Evolutionary conservation across 2,113 vertebrate genomes (phyloP).

Genomic region (Microcebus lehilahytsara): DNA sequence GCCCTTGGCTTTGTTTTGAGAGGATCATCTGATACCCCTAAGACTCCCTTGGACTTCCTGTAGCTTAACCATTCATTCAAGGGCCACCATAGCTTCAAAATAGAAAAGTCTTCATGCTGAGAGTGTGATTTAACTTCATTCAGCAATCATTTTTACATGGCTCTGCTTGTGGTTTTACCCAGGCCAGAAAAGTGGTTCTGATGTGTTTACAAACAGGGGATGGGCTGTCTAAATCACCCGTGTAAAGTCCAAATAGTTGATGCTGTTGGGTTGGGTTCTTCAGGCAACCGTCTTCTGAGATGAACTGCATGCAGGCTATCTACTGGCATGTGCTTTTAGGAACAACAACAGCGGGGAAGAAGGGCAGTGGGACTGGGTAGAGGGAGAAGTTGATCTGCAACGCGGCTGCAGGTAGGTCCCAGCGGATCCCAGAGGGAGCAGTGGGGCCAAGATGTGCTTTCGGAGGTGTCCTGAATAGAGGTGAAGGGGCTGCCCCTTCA

Average conservation of each 20-base stretch:
- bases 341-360: not conserved
- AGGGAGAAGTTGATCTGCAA: not conserved
- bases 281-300: not conserved
- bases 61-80: not conserved
- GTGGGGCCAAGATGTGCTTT: not conserved
- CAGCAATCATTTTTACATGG: not conserved
- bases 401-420: not conserved
- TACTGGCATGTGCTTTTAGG: not conserved
- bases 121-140: not conserved
- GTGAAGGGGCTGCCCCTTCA: not conserved
- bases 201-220: not conserved
- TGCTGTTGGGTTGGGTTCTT: not conserved
- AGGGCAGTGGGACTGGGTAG: not conserved
- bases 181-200: not conserved
- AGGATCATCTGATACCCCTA: not conserved
- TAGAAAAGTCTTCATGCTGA: not conserved
- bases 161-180: not conserved
- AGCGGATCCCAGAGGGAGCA: not conserved
- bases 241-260: not conserved
- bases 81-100: not conserved
- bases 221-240: not conserved
- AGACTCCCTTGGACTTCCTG: not conserved
- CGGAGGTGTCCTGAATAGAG: not conserved
- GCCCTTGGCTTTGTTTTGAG: not conserved
- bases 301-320: not conserved